Conservation (phyloP, 2,888 invertebrate genomes). For the Laothoe populi region DNA sequence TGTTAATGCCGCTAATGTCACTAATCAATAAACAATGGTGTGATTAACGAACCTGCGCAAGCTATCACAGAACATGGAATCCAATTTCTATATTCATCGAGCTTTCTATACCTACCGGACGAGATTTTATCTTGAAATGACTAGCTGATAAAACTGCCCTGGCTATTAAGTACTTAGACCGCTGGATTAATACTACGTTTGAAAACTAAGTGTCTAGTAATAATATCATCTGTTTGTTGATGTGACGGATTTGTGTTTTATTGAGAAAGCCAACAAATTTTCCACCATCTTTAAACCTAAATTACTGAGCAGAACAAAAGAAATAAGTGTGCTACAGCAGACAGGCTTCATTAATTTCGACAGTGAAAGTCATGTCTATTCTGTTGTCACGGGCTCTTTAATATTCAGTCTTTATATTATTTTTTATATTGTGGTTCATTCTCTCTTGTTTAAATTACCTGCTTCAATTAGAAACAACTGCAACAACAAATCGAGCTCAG, state of each 20-base stretch:
- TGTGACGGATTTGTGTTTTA: constrained; percentile 9
- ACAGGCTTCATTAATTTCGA: constrained; percentile 41
- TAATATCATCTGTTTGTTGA: constrained; percentile 31
- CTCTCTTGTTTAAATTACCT: neutral
- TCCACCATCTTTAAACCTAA: constrained; percentile 25
- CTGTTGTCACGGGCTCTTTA: constrained; percentile 8
- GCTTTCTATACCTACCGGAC: constrained; percentile 49
- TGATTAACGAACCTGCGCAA: constrained; percentile 9
- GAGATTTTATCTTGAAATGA: constrained; percentile 48
- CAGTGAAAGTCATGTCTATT: constrained; percentile 43
- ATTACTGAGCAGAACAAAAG: constrained; percentile 27
- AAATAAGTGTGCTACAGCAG: constrained; percentile 31
- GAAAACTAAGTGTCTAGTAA: constrained; percentile 35
- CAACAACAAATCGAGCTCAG: neutral
- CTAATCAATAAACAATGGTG: constrained; percentile 22
- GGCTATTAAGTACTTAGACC: constrained; percentile 48
- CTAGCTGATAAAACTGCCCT: constrained; percentile 40
- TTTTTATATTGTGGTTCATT: neutral
- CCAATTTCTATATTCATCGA: constrained; percentile 27
- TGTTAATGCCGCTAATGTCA: constrained; percentile 2
- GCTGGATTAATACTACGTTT: constrained; percentile 32
- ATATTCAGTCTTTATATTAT: neutral
- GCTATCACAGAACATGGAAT: constrained; percentile 13
- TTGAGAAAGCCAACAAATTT: constrained; percentile 12
- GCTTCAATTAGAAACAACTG: neutral